Conservation (phyloP, 2,797 vertebrate species). For the Sorex maritimensis region DNA sequence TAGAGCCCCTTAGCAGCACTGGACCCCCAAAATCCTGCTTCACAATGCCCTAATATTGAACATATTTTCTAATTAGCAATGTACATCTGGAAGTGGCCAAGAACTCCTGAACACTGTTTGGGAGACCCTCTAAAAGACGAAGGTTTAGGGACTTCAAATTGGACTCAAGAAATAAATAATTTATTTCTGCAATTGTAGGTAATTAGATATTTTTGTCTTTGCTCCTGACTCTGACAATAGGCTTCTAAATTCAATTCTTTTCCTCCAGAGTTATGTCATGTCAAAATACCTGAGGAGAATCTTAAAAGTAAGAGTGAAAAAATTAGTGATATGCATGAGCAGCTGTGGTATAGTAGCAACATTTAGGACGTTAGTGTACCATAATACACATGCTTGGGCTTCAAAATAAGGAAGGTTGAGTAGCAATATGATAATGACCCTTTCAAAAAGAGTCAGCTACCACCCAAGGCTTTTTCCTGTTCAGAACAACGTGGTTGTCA, state of each 20-base stretch:
- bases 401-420: constrained; percentile 48
- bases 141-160: neutral
- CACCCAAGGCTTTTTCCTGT: neutral
- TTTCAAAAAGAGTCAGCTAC: constrained; percentile 37
- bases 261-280: neutral
- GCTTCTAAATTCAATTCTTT: neutral
- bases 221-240: neutral
- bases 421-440: neutral
- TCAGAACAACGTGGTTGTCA: neutral
- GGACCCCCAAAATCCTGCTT: too few species aligned
- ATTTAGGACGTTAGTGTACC: neutral
- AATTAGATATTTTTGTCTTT: neutral
- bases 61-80: too few species aligned
- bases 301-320: constrained; percentile 32
- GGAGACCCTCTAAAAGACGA: too few species aligned
- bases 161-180: constrained; percentile 21
- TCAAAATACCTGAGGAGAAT: neutral
- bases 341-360: neutral
- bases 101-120: too few species aligned
- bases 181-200: neutral
- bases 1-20: too few species aligned
- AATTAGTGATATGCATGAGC: constrained; percentile 1
- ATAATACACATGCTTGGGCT: constrained; percentile 49
- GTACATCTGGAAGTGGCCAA: too few species aligned
- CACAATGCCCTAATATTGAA: too few species aligned